Base-by-base conservation (phyloP, 1,140 invertebrate genomes). In the Polyergus mexicanus region DNA sequence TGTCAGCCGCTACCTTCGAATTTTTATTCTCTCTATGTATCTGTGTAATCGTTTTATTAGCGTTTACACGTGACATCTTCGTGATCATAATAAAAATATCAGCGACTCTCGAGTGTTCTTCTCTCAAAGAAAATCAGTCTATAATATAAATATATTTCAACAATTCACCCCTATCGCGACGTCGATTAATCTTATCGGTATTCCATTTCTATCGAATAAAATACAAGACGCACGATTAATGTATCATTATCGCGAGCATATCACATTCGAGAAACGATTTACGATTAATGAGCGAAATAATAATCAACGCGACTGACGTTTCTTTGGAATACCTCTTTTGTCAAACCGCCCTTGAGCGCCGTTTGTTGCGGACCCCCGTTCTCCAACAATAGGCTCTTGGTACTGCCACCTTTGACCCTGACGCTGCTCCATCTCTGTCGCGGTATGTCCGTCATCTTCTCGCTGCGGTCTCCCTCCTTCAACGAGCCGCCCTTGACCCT, bases 351-450 rank as follows among this genome's bases (percentile, higher is more conserved):
- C 86, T 94, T 95, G 19, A 94, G 63, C 13, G 86, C 81, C 72
- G 88, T 84, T 7, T 90, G 77, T 71, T 94, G 94, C 38, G 93
- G 93, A 22, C 94, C 94, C 16, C 94, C 94, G 85, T 95, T 95
- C 77, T 95, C 95, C 76, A 95, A 75, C 8, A 95, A 86, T 41
- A 95, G 89, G 69, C 95, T 95, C 89, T 94, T 95, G 65, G 94
- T 95, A 71, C 95, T 95, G 41, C 93, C 93, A 63, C 93, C 94
- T 75, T 94, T 95, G 38, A 94, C 90, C 65, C 94, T 89, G 38
- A 95, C 93, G 86, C 95, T 95, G 87, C 94, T 95, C 95, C 95
- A 95, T 19, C 91, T 91, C 66, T 95, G 95, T 54, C 93, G 93
- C 22, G 94, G 90, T 22, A 88, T 80, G 16, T 94, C 91, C 13